phyloP scores from a whole-genome alignment of 2,113 vertebrate species.

The Prunella himalayana region DNA sequence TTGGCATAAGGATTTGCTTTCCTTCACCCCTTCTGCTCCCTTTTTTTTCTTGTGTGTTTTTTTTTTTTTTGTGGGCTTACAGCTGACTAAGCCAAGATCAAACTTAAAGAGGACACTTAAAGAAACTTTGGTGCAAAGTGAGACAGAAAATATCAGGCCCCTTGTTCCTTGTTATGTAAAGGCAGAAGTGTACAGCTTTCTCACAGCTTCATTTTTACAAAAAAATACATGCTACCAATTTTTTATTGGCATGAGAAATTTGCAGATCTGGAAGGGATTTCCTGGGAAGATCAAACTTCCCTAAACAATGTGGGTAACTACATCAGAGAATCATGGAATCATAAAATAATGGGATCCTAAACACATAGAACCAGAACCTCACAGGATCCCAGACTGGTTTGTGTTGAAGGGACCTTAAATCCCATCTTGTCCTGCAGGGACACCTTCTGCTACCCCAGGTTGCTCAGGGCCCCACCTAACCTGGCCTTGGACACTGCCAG shows the following conservation, averaged over 20 bases:
- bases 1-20: neutral
- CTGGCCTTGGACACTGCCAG: neutral
- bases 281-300: neutral
- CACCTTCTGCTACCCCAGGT: neutral
- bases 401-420: neutral
- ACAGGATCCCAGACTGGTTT: neutral
- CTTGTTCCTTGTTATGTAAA: neutral
- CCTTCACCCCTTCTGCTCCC: neutral
- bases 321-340: neutral
- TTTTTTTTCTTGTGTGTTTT: neutral
- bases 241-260: neutral
- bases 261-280: neutral
- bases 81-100: neutral
- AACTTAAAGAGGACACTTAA: neutral
- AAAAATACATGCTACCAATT: neutral
- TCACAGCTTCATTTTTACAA: neutral
- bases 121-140: neutral
- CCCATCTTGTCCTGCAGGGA: neutral
- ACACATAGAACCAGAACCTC: neutral
- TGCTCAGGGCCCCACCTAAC: neutral
- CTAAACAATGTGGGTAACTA: neutral
- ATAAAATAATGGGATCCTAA: neutral
- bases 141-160: neutral
- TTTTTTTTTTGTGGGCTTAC: neutral
- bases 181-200: neutral